Conservation (phyloP, 2,888 invertebrate species). For the Nymphalis c-album region DNA sequence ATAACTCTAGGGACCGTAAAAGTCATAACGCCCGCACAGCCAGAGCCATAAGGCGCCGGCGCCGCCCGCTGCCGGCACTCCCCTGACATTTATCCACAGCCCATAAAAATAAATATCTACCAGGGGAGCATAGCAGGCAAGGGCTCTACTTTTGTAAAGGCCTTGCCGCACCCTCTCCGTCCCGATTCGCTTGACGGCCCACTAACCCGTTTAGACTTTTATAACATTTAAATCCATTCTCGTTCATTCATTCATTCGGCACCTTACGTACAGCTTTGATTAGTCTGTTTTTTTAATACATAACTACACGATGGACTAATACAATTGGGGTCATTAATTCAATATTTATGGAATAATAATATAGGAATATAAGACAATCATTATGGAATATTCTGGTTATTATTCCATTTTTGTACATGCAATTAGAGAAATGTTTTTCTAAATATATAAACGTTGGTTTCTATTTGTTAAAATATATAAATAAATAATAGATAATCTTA, state of each 20-base stretch:
- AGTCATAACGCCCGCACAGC: constrained; percentile 53
- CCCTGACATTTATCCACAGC: constrained; percentile 77
- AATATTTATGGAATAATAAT: too few relatives aligned
- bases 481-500: too few relatives aligned
- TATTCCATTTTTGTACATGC: too few relatives aligned
- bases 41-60: constrained; percentile 50
- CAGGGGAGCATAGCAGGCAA: constrained; percentile 66
- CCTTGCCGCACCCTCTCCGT: constrained; percentile 67
- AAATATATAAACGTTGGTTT: too few relatives aligned
- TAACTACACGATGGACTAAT: too few relatives aligned
- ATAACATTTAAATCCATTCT: constrained; percentile 22
- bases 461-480: too few relatives aligned
- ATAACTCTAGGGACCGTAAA: constrained; percentile 45
- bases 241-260: constrained; percentile 17
- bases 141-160: constrained; percentile 69
- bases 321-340: too few relatives aligned
- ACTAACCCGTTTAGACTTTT: constrained; percentile 60
- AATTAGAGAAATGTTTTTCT: too few relatives aligned
- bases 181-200: constrained; percentile 59
- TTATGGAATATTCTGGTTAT: too few relatives aligned
- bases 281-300: background rate
- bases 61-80: constrained; percentile 72
- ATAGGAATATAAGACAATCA: too few relatives aligned
- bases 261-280: background rate
- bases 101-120: constrained; percentile 80